Base-by-base conservation (phyloP, 1,140 invertebrate genomes). In the Semibalanus balanoides region DNA sequence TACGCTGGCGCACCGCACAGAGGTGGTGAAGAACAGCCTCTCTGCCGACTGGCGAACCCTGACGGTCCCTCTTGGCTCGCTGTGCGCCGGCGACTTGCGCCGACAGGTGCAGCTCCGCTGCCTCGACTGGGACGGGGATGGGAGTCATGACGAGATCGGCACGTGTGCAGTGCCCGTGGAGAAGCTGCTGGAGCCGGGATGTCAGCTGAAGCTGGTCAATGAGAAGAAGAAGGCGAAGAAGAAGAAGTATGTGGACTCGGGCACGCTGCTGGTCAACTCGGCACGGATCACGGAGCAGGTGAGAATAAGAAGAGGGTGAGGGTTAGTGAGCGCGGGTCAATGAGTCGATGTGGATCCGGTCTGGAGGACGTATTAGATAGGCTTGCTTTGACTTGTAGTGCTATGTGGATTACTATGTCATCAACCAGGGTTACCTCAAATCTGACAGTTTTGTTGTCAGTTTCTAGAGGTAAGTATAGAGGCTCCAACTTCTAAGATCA, bases 1-100 rank as follows among this genome's bases (percentile, higher is more conserved):
- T 79, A 84, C 85, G 29, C 82, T 86, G 27, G 86, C 87, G 35
- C 85, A 87, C 78, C 83, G 86, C 81, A 87, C 86, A n/a, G 87
- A 88, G 80, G 83, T 86, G 1, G 86, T 88, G 27, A 87, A 86
- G 78, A 85, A 85, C 30, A 88, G 84, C 14, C 80, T 88, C 71
- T 86, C 88, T 81, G 88, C 88, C 7, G 83, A 83, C 64, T 89
- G 87, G 87, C 81, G 81, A 77, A 83, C 84, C n/a, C 86, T 89
- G 77, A 81, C 82, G 31, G 79, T 88, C 9, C 81, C 84, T 71
- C 82, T 86, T 0, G 81, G 84, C 28, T 80, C 82, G 9, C 78
- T 89, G 29, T 88, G 86, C 80, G 84, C 85, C 79, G 86, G 86
- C 30, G 87, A 89, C 78, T 82, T 84, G 77, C 84, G 86, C 74